Evolutionary conservation across 2,113 vertebrate species (phyloP).

Genomic region (Phrynosoma blainvillii): DNA sequence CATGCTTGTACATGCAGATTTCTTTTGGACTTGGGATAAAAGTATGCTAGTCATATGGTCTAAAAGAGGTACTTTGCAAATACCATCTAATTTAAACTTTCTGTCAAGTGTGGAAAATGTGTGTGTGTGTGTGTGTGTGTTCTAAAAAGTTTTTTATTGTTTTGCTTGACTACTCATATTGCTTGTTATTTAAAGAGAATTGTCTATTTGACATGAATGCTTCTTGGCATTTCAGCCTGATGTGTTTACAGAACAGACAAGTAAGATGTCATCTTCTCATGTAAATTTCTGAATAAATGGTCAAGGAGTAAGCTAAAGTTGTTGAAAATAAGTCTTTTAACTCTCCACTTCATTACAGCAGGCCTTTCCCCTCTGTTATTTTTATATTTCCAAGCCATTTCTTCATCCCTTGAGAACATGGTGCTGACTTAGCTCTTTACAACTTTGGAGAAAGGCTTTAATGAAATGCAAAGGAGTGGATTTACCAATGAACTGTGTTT

Average conservation of each 20-base stretch:
- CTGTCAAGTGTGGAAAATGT: background rate
- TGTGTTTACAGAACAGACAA: slow-evolving; percentile 24
- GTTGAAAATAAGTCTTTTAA: slow-evolving; percentile 1
- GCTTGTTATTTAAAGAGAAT: slow-evolving; percentile 13
- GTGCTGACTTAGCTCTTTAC: slow-evolving; percentile 1
- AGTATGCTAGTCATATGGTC: background rate
- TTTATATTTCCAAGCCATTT: background rate
- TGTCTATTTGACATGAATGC: background rate
- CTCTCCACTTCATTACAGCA: slow-evolving; percentile 10
- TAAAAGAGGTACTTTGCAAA: background rate
- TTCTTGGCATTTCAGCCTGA: slow-evolving; percentile 6
- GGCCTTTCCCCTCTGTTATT: background rate
- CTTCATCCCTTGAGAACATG: background rate
- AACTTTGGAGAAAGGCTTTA: background rate
- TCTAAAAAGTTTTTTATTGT: background rate
- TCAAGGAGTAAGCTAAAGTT: background rate
- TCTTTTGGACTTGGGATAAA: background rate
- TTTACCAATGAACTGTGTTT: background rate
- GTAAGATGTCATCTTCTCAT: background rate
- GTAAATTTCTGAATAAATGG: slow-evolving; percentile 20
- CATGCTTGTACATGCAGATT: background rate
- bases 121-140: background rate
- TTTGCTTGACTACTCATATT: slow-evolving; percentile 8
- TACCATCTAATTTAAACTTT: background rate
- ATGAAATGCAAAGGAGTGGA: slow-evolving; percentile 14